These are phyloP conservation scores for Pao palembangensis DNA, from an alignment of 2,113 vertebrate species.

Conservation along the genomic window DNA sequence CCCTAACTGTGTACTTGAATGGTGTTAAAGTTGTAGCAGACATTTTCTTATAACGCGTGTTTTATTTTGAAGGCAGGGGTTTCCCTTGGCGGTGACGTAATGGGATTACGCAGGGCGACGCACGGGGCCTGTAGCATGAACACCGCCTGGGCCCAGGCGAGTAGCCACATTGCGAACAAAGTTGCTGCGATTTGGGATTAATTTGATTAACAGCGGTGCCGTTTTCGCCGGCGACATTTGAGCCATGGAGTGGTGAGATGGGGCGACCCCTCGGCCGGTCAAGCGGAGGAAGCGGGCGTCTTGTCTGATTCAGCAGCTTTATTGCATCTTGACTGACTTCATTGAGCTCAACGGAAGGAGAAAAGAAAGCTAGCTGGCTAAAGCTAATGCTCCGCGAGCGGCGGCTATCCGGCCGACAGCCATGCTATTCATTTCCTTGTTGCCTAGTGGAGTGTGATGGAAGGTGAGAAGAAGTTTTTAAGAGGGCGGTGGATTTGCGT, in stretches of 20 bases:
- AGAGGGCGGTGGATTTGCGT: conserved; percentile 20
- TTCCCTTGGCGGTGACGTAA: conserved; percentile 59
- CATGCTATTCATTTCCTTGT: conserved; percentile 71
- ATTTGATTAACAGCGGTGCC: conserved; percentile 4
- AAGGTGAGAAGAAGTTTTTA: conserved; percentile 53
- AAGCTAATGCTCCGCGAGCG: conserved; percentile 38
- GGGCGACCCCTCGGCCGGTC: background rate
- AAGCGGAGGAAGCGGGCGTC: background rate
- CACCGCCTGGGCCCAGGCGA: conserved; percentile 49
- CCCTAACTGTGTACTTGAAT: too few species aligned
- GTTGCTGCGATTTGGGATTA: conserved; percentile 36
- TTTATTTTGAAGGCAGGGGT: conserved; percentile 42
- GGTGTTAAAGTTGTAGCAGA: too few species aligned
- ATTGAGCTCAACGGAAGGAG: conserved; percentile 55
- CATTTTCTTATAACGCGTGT: too few species aligned
- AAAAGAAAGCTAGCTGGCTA: conserved; percentile 52
- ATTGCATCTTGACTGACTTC: conserved; percentile 51
- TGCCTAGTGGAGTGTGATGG: conserved; percentile 56
- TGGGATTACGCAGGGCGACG: conserved; percentile 48
- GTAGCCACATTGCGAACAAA: conserved; percentile 54
- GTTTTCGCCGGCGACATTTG: background rate
- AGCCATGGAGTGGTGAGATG: background rate
- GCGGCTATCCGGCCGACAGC: conserved; percentile 41
- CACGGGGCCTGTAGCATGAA: conserved; percentile 66
- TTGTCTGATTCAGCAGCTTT: conserved; percentile 42